Base-by-base conservation (phyloP, 1,140 invertebrate genomes). In the Pachyrhynchus sulphureomaculatus region DNA sequence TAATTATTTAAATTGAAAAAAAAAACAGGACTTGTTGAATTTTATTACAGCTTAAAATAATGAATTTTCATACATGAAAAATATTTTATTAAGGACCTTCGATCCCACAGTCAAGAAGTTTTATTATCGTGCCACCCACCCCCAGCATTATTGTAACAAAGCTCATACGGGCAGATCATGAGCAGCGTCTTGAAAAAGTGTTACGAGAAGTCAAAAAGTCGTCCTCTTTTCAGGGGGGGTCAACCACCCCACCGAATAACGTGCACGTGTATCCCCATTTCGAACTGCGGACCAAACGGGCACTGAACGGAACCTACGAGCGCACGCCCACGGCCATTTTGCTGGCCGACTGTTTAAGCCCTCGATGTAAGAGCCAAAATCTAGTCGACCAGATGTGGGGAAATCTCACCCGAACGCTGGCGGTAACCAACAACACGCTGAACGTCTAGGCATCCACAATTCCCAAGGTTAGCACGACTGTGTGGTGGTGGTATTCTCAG, bases 241-340 rank as follows among this genome's bases (percentile, higher is more conserved):
- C 74, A 75, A 70, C 74, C 70, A 74, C 74, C 74, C 72, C 71
- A 72, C 70, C 66, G 48, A 21, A 59, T 62, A 62, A 59, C 64
- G 64, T 70, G 67, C 74, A 72, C 72, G 74, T 74, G 74, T 75
- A 72, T 74, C 74, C 72, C 74, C 72, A 68, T 74, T 72, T 70
- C 53, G 26, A 37, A 48, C 53, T 67, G 51, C 63, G 39, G 62
- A 36, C 62, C 68, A 57, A 59, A 54, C 48, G 52, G 44, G 44
- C 47, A 51, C 51, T 52, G 52, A 39, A 37, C 53, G 53, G 39
- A 36, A 36, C 23, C 42, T 52, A 52, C 52, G 34, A 42, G 58
- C 61, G 63, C 66, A 72, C 69, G 65, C 71, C 71, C 68, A 69
- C 41, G 47, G 65, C 39, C 42, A 68, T 48, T 56, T 51, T 62